Percentiles rank a stretch among this genome's conserved stretches.
These are phyloP conservation scores for Arion vulgaris DNA, from an alignment of 1,140 invertebrate species.

Conservation along the genomic window DNA sequence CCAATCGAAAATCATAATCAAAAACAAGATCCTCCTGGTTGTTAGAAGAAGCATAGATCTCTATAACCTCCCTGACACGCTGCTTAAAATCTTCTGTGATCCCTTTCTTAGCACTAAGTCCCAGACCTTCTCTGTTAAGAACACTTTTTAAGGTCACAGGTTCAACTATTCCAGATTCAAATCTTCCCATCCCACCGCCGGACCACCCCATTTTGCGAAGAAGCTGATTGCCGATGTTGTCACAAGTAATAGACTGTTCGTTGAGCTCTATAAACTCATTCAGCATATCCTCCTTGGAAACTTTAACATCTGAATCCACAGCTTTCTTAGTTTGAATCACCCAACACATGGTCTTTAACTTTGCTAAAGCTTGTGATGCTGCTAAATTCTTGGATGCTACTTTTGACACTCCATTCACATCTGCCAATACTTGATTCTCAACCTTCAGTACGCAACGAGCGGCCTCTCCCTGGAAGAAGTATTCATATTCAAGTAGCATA, in stretches of 20 bases:
- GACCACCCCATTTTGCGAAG: conserved; percentile 87
- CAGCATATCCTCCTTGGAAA: conserved; percentile 59
- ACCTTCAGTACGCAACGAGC: conserved; percentile 52
- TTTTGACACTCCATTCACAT: conserved; percentile 42
- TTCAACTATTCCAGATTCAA: conserved; percentile 78
- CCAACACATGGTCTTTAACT: conserved; percentile 58
- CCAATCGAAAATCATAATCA: conserved; percentile 80
- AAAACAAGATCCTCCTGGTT: conserved; percentile 78
- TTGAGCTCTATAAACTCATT: conserved; percentile 74
- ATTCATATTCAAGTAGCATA: conserved; percentile 55
- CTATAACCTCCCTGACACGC: conserved; percentile 50
- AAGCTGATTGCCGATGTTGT: conserved; percentile 80
- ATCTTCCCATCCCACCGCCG: conserved; percentile 83
- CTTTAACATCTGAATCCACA: conserved; percentile 51
- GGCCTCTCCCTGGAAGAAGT: conserved; percentile 27
- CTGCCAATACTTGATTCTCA: conserved; percentile 48
- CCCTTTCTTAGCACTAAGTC: conserved; percentile 51
- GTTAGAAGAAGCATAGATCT: conserved; percentile 57
- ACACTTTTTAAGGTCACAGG: conserved; percentile 73
- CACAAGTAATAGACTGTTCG: conserved; percentile 67
- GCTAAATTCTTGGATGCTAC: conserved; percentile 51
- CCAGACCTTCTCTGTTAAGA: conserved; percentile 62
- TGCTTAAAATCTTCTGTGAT: conserved; percentile 53
- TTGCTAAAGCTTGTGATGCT: conserved; percentile 49
- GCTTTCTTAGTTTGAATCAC: conserved; percentile 78